These are phyloP conservation scores for Metallyticus violacea DNA, from an alignment of 2,888 invertebrate species.

Conservation along the genomic window DNA sequence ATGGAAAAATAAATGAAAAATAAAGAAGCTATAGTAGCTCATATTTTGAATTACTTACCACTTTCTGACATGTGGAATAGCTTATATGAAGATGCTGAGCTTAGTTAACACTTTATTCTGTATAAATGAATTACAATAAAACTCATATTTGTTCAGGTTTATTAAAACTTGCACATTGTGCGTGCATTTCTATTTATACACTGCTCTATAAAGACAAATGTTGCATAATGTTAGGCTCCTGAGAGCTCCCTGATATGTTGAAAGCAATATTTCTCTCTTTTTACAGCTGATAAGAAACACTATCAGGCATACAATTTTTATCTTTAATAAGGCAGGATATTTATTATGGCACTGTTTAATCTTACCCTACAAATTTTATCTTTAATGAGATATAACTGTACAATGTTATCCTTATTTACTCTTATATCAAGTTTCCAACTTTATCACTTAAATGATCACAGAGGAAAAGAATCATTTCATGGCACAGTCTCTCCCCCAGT, in stretches of 20 bases:
- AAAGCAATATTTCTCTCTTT: background rate
- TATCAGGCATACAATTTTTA: background rate
- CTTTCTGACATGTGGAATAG: background rate
- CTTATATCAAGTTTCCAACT: background rate
- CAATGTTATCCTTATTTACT: background rate
- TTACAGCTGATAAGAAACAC: background rate
- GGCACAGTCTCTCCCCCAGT: background rate
- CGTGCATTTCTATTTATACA: background rate
- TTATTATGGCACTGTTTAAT: background rate
- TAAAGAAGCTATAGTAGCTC: too few species aligned
- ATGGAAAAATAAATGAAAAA: too few species aligned
- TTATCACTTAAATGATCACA: background rate
- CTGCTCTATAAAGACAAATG: background rate
- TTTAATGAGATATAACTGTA: background rate
- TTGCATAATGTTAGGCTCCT: background rate
- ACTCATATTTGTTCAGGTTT: background rate
- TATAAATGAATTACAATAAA: background rate
- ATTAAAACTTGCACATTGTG: background rate
- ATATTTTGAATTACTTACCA: background rate
- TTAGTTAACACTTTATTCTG: too few species aligned
- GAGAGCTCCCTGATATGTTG: background rate
- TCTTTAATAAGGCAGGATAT: background rate
- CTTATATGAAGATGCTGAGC: background rate
- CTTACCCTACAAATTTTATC: background rate
- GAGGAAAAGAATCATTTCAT: background rate